Base-by-base conservation (phyloP, 1,140 invertebrate genomes). In the Artemia franciscana region DNA sequence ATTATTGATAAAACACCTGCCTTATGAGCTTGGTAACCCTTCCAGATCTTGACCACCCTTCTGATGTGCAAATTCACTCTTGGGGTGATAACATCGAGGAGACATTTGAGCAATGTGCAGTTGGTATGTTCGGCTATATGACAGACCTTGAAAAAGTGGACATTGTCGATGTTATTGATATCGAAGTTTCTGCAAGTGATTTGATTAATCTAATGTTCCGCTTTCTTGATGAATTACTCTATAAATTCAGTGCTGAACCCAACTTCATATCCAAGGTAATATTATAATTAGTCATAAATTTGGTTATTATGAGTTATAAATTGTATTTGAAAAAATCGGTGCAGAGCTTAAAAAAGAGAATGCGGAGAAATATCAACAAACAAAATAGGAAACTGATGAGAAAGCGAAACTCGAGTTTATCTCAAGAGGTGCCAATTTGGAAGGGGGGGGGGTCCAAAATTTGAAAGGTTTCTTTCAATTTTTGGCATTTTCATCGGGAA, bases 1-100 rank as follows among this genome's bases (percentile, higher is more conserved):
- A n/a, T n/a, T n/a, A n/a, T n/a, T n/a, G n/a, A n/a, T n/a, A n/a
- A n/a, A n/a, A n/a, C n/a, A n/a, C n/a, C n/a, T n/a, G n/a, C n/a
- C n/a, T n/a, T n/a, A n/a, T n/a, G 24, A 59, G 9, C n/a, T 62
- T 24, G 1, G 5, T 69, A 63, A 69, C 70, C 69, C 67, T 84
- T 82, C 63, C 76, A 93, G 90, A 96, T 82, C 77, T 97, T 68
- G 93, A 97, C 70, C 92, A 97, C 70, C 92, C 93, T 26, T 92
- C 93, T 3, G 93, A 97, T 77, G 87, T 98, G 24, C 93, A 97
- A 87, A 73, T 93, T 59, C 90, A 94, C 71, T 79, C 86, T 63
- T 95, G 93, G 93, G 93, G 93, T n/a, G 78, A 83, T 58, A 83
- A 75, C 61, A 70, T 97, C 24, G 74, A 82, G 69, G 92, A 97